These are phyloP conservation scores for Micronisus gabar DNA, from an alignment of 2,113 vertebrate genomes.

Conservation along the genomic window DNA sequence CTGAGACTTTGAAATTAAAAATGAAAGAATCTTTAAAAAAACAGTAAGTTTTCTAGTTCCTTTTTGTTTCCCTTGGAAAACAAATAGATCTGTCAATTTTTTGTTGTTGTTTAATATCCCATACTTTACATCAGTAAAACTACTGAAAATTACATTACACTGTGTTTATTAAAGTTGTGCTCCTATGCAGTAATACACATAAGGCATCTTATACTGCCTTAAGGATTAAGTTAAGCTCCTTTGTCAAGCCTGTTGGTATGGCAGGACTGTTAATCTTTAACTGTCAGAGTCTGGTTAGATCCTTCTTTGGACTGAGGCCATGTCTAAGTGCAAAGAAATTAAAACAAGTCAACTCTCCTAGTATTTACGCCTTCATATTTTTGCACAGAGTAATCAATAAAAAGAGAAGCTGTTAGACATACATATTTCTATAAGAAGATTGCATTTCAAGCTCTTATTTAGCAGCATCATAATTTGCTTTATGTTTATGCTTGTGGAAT, in stretches of 20 bases:
- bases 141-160: constrained; percentile 20
- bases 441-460: neutral
- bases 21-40: neutral
- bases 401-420: constrained; percentile 7
- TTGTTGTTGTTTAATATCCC: neutral
- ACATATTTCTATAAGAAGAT: constrained; percentile 9
- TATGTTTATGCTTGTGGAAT: constrained; percentile 52
- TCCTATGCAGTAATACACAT: constrained; percentile 20
- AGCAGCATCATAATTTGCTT: constrained; percentile 34
- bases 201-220: constrained; percentile 35
- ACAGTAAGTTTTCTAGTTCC: neutral
- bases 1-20: neutral
- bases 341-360: neutral
- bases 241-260: constrained; percentile 45
- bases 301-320: constrained; percentile 28
- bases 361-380: constrained; percentile 52
- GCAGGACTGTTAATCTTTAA: constrained; percentile 54
- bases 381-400: constrained; percentile 41
- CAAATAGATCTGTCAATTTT: constrained; percentile 9
- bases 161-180: constrained; percentile 53
- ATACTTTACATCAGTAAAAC: constrained; percentile 13
- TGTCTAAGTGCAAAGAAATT: constrained; percentile 52
- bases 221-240: constrained; percentile 60
- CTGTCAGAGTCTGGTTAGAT: constrained; percentile 46
- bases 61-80: constrained; percentile 6